Percentiles rank a stretch among this genome's conserved stretches.
phyloP scores from a whole-genome alignment of 1,140 invertebrate genomes.

The Muscidifurax raptorellus region DNA sequence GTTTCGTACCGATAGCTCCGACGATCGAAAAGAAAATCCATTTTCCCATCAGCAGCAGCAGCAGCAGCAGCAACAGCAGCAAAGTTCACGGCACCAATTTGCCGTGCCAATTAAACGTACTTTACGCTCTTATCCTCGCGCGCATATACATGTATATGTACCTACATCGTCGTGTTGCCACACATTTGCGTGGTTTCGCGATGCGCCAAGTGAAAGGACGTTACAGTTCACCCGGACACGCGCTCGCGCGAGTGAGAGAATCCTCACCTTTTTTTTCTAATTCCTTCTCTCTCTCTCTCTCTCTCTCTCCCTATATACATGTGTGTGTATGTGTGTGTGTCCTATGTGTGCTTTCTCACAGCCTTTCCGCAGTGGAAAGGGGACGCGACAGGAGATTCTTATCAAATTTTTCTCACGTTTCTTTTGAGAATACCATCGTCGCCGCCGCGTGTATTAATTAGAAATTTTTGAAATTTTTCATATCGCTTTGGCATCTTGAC shows the following conservation, averaged over 20 bases:
- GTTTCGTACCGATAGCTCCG: neutral
- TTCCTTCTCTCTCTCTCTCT: neutral
- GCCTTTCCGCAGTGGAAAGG: neutral
- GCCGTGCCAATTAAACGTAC: neutral
- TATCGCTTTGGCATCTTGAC: neutral
- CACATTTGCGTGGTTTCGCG: neutral
- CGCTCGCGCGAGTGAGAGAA: neutral
- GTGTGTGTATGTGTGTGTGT: too few relatives aligned
- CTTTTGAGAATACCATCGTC: constrained; percentile 2
- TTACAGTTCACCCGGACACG: constrained; percentile 7
- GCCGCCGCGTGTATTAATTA: neutral
- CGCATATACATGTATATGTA: neutral
- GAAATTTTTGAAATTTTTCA: neutral
- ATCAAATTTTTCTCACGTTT: constrained; percentile 22
- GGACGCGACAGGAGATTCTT: neutral
- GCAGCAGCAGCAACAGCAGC: too few relatives aligned
- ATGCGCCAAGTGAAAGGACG: constrained; percentile 57
- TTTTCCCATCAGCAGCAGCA: neutral
- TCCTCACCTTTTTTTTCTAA: neutral
- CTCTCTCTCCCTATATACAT: neutral
- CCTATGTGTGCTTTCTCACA: neutral
- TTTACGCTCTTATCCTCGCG: neutral
- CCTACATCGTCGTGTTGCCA: neutral
- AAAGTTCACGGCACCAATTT: neutral
- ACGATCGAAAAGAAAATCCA: neutral